phyloP scores from a whole-genome alignment of 2,113 vertebrate species.

The Irena cyanogastra region DNA sequence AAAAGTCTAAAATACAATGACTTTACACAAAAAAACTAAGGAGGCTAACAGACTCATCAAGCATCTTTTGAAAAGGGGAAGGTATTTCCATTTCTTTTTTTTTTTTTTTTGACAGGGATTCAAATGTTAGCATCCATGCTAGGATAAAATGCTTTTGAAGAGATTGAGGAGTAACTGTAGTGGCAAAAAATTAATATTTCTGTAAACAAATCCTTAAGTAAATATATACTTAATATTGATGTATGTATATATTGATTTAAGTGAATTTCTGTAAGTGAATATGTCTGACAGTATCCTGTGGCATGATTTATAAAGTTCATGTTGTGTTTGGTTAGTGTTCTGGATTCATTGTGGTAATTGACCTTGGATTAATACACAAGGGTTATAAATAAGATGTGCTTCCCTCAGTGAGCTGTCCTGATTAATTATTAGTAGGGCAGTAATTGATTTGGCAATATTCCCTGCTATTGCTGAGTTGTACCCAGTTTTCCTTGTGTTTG shows the following conservation, averaged over 20 bases:
- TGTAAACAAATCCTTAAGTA: background rate
- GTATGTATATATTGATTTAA: background rate
- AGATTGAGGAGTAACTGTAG: background rate
- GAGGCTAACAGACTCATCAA: background rate
- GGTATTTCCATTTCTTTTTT: background rate
- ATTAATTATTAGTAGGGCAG: background rate
- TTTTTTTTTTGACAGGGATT: background rate
- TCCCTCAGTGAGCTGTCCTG: conserved; percentile 16
- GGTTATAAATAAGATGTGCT: background rate
- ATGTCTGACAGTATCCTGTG: background rate
- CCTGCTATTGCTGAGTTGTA: conserved; percentile 8
- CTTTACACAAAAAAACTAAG: background rate
- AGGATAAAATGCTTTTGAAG: background rate
- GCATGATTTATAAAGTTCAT: background rate
- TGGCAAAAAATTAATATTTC: background rate
- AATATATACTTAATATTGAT: background rate
- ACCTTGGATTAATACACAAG: background rate
- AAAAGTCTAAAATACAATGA: background rate
- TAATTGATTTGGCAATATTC: conserved; percentile 53
- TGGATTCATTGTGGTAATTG: background rate
- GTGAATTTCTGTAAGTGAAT: background rate
- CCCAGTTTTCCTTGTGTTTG: conserved; percentile 33
- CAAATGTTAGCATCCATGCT: background rate
- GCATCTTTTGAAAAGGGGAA: background rate
- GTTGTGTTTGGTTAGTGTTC: background rate